Percentiles rank a stretch among this genome's conserved stretches.
Conservation (phyloP, 2,888 invertebrate genomes). For the Diogma glabrata region DNA sequence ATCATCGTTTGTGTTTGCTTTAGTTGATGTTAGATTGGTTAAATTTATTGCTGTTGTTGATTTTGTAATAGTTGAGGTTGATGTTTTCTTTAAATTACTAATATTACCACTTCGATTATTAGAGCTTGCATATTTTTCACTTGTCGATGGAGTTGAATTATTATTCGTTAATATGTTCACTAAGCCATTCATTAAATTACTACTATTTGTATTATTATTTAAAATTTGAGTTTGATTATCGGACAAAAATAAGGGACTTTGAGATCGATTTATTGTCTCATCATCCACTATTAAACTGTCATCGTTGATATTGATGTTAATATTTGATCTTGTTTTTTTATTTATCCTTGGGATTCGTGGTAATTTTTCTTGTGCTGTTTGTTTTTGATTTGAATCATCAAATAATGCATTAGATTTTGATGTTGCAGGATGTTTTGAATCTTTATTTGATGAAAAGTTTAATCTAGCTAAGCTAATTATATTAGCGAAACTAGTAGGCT, state of each 20-base stretch:
- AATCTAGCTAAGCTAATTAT: conserved; percentile 10
- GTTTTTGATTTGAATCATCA: too few species aligned
- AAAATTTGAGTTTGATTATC: too few species aligned
- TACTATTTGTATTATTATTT: too few species aligned
- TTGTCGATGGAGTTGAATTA: too few species aligned
- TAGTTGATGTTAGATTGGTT: background rate
- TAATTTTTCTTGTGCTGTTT: background rate
- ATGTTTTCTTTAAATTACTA: too few species aligned
- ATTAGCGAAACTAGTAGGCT: conserved; percentile 17
- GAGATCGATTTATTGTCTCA: conserved; percentile 11
- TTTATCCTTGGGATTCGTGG: background rate
- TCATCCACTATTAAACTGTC: background rate
- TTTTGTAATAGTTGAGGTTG: background rate
- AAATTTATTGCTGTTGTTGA: background rate
- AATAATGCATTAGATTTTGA: too few species aligned
- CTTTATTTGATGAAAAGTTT: too few species aligned
- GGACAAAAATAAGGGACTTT: conserved; percentile 4
- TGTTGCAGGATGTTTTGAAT: too few species aligned
- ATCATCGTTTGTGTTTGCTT: background rate
- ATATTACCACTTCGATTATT: too few species aligned
- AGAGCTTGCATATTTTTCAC: too few species aligned
- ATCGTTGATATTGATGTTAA: background rate
- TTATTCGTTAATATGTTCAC: too few species aligned
- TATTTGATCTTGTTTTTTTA: background rate
- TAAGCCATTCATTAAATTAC: too few species aligned